Percentiles rank a stretch among this genome's conserved stretches.
Conservation (phyloP, 2,113 vertebrate genomes). For the Heliornis fulica region DNA sequence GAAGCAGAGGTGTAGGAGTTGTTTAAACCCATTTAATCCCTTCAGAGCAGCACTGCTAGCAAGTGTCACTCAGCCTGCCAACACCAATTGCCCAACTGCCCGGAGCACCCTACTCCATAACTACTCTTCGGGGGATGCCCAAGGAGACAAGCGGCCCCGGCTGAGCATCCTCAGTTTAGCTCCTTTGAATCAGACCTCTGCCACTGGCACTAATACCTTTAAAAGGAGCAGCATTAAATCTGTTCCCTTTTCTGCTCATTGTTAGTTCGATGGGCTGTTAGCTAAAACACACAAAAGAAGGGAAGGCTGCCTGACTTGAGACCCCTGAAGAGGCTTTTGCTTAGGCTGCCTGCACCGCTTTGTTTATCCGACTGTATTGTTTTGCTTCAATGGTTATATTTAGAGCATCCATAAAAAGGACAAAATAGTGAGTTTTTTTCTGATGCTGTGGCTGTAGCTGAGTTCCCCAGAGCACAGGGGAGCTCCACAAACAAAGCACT, state of each 20-base stretch:
- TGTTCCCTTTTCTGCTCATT: not conserved
- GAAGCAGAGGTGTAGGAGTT: accelerated
- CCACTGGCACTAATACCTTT: not conserved
- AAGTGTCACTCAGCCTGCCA: not conserved
- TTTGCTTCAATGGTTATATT: slow-evolving; percentile 60
- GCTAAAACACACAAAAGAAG: slow-evolving; percentile 44
- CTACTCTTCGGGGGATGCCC: not conserved
- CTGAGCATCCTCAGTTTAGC: not conserved
- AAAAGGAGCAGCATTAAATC: not conserved
- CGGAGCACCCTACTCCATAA: not conserved
- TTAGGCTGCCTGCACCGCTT: not conserved
- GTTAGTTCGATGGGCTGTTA: slow-evolving; percentile 29
- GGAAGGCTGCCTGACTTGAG: slow-evolving; percentile 24
- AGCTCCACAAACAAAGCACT: slow-evolving; percentile 35
- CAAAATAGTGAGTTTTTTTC: not conserved
- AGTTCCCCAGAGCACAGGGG: slow-evolving; percentile 8
- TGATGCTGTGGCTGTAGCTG: not conserved
- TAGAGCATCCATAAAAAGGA: slow-evolving; percentile 38
- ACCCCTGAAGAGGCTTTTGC: slow-evolving; percentile 37
- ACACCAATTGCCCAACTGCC: not conserved
- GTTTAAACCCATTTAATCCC: not conserved
- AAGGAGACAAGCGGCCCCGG: not conserved
- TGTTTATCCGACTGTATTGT: slow-evolving; percentile 47
- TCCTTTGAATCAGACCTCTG: not conserved
- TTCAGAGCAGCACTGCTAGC: accelerated